phyloP scores from a whole-genome alignment of 2,797 vertebrate genomes.

The Galaxias olidus region DNA sequence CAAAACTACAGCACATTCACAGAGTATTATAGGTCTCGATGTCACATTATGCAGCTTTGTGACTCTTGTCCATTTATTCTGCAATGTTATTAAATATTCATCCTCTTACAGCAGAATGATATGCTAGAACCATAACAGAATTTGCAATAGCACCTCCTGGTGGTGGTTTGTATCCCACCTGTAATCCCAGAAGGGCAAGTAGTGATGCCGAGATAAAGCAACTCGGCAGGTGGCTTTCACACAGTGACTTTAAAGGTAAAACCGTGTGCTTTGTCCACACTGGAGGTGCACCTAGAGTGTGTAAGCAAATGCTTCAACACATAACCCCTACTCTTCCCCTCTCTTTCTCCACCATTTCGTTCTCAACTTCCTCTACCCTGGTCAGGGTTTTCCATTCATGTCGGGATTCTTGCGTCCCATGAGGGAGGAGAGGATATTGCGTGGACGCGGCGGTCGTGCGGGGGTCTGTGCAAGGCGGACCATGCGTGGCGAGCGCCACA shows the following conservation, averaged over 20 bases:
- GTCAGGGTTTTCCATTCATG: slow-evolving; percentile 68
- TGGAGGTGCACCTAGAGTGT: slow-evolving; percentile 50
- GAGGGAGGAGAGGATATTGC: slow-evolving; percentile 79
- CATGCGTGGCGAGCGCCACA: slow-evolving; percentile 89
- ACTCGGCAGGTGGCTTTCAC: slow-evolving; percentile 22
- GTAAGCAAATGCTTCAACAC: slow-evolving; percentile 21
- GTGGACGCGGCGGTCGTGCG: slow-evolving; percentile 48
- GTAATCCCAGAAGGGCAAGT: no score
- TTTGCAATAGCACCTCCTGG: slow-evolving; percentile 35
- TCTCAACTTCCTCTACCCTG: slow-evolving; percentile 21
- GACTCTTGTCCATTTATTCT: no score
- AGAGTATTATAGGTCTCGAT: no score
- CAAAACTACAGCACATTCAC: neutral
- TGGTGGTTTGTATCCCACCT: slow-evolving; percentile 15
- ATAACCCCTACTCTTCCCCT: neutral
- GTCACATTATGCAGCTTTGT: no score
- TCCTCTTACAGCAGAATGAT: no score
- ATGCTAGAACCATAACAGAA: no score
- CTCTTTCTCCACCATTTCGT: slow-evolving; percentile 3
- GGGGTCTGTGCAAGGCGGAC: slow-evolving; percentile 72
- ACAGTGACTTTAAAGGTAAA: slow-evolving; percentile 16
- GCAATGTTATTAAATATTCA: no score
- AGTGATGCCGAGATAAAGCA: slow-evolving; percentile 12
- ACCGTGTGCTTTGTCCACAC: slow-evolving; percentile 9
- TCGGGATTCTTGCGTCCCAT: slow-evolving; percentile 62